These are phyloP conservation scores for Microplitis manilae DNA, from an alignment of 2,888 invertebrate species.

Conservation along the genomic window DNA sequence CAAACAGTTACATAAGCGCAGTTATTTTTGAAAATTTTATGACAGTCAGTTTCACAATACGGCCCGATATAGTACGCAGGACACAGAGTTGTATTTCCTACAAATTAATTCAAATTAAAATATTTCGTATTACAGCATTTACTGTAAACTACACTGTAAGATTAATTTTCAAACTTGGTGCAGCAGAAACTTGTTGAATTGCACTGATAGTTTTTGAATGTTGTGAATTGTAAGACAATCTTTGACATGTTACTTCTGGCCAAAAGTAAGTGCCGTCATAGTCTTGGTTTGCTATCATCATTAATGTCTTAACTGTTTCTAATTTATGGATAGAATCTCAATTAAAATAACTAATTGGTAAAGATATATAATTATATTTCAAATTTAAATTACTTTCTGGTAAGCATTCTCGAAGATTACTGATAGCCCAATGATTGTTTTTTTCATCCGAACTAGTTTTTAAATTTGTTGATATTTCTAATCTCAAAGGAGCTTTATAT, in stretches of 20 bases:
- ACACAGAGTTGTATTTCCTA: conserved; percentile 2
- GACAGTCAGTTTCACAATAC: neutral
- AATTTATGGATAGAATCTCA: neutral
- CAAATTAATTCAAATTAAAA: neutral
- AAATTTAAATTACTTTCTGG: neutral
- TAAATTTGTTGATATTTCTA: neutral
- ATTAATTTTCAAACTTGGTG: neutral
- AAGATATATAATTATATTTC: neutral
- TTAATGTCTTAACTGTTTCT: neutral
- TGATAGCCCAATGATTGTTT: neutral
- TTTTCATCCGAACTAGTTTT: neutral
- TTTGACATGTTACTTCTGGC: neutral
- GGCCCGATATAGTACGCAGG: neutral
- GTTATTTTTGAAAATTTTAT: neutral
- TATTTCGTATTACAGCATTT: neutral
- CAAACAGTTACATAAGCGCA: neutral
- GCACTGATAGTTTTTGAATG: neutral
- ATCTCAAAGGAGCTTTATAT: neutral
- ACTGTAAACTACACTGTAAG: no score
- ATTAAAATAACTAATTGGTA: neutral
- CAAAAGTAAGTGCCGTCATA: neutral
- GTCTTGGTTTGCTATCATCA: neutral
- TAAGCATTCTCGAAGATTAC: neutral
- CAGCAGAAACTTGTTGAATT: neutral
- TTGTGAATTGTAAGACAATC: neutral